Evolutionary conservation across 2,888 invertebrate genomes (phyloP).

Genomic region (Amphimallon solstitiale): DNA sequence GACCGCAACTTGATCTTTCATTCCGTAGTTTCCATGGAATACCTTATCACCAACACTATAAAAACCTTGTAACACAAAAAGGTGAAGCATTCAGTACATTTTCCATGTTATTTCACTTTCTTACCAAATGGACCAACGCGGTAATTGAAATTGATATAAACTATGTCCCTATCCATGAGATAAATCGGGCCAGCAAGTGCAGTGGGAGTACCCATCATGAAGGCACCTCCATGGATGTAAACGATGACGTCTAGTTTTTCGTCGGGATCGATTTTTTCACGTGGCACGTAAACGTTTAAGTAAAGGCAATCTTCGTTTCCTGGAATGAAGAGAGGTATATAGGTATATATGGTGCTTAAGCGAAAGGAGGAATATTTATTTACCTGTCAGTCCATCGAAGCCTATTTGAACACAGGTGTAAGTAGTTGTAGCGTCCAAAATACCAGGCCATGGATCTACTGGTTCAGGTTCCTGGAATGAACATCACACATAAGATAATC

Average conservation of each 20-base stretch:
- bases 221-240: constrained; percentile 72
- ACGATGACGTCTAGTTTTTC: constrained; percentile 67
- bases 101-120: background rate
- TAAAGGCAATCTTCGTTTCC: constrained; percentile 73
- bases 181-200: constrained; percentile 66
- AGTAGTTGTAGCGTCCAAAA: constrained; percentile 69
- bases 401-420: constrained; percentile 34
- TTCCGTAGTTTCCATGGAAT: constrained; percentile 74
- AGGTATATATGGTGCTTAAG: background rate
- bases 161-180: constrained; percentile 70
- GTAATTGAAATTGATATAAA: constrained; percentile 74
- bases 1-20: constrained; percentile 76
- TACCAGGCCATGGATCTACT: constrained; percentile 68
- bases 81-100: too few species aligned
- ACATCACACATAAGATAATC: too few species aligned
- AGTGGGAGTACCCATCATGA: constrained; percentile 69
- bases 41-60: constrained; percentile 74
- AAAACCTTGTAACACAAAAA: constrained; percentile 66
- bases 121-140: constrained; percentile 72
- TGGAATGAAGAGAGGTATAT: constrained; percentile 28
- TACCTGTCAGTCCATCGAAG: background rate
- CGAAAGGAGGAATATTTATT: background rate
- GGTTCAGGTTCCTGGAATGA: constrained; percentile 68
- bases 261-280: constrained; percentile 29
- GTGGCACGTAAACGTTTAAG: constrained; percentile 69